These are phyloP conservation scores for Myripristis murdjan DNA, from an alignment of 2,797 vertebrate species.

Conservation along the genomic window DNA sequence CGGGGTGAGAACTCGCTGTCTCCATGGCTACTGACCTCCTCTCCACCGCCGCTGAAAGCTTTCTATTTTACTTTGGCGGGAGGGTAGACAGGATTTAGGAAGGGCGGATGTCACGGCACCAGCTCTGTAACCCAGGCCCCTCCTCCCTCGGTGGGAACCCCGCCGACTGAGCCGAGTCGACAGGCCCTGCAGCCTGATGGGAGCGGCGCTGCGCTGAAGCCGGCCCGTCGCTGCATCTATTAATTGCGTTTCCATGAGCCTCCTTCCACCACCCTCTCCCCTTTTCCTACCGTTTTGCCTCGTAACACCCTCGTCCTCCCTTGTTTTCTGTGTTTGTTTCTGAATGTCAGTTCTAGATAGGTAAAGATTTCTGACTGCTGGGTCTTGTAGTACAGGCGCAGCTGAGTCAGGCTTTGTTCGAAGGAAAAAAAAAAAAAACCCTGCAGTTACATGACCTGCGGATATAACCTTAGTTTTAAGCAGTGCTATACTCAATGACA, in stretches of 20 bases:
- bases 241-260: conserved; percentile 39
- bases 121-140: conserved; percentile 32
- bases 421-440: too few species aligned
- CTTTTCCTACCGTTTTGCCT: conserved; percentile 15
- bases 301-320: conserved; percentile 27
- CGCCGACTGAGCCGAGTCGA: conserved; percentile 38
- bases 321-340: neutral
- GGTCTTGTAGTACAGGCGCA: conserved; percentile 26
- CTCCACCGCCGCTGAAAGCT: neutral
- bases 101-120: conserved; percentile 12
- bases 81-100: conserved; percentile 3
- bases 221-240: conserved; percentile 44
- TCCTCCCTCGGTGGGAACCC: conserved; percentile 17
- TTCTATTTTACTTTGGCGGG: conserved; percentile 10
- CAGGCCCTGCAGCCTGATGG: conserved; percentile 60
- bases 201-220: conserved; percentile 35
- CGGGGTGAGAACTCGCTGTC: neutral
- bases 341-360: conserved; percentile 9
- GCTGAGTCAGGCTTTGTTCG: neutral
- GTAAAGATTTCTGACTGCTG: conserved; percentile 1
- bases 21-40: conserved; percentile 18
- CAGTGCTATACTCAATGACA: conserved; percentile 2
- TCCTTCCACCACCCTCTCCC: conserved; percentile 14
- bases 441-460: conserved; percentile 29
- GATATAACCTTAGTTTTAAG: conserved; percentile 63